Evolutionary conservation across 2,888 invertebrate species (phyloP), one percentile per base, ranked within the genome.

Genomic region (Ganaspis brasiliensis): DNA sequence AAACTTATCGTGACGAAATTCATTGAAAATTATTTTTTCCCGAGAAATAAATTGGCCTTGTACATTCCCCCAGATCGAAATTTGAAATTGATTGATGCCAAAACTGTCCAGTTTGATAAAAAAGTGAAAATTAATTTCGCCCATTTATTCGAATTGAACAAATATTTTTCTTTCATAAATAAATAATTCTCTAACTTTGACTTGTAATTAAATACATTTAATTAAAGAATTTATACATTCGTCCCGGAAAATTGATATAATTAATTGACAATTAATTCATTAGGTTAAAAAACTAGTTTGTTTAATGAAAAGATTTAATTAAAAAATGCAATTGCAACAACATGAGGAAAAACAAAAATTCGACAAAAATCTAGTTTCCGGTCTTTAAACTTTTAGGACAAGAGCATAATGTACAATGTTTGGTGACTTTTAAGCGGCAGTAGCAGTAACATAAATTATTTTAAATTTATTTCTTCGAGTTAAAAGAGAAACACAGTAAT

Each of bases 401-500:
- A 19, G 9, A 52, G 19, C 16, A 8, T 8, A 9, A 1, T 19
- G 19, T 16, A 52, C 19, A 52, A 52, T 52, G 52, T 52, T 52
- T 52, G 52, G 52, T 19, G 52, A 52, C 52, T 52, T 16, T 52
- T 52, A 52, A 52, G 52, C 52, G 16, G 52, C 19, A 26, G 45
- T 67, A 67, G 24, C 14, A 67, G 21, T 9, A 24, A n/a, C 67
- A 21, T 45, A 67, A 40, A 67, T 67, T 67, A 45, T 67, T 24
- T 24, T 21, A 26, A 67, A 67, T 67, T 67, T 67, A 45, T 45
- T 67, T 45, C 45, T 40, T 67, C n/a, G 45, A 67, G 37, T 67
- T 67, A 45, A 67, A 67, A 67, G 67, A 24, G 67, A 16, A 67
- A 16, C 40, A 45, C 67, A 21, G 67, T 45, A 67, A 67, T 67